A percentile compares a stretch with the other conserved stretches of the same genome.
Conservation (phyloP, 2,888 invertebrate genomes). For the Nymphalis urticae region DNA sequence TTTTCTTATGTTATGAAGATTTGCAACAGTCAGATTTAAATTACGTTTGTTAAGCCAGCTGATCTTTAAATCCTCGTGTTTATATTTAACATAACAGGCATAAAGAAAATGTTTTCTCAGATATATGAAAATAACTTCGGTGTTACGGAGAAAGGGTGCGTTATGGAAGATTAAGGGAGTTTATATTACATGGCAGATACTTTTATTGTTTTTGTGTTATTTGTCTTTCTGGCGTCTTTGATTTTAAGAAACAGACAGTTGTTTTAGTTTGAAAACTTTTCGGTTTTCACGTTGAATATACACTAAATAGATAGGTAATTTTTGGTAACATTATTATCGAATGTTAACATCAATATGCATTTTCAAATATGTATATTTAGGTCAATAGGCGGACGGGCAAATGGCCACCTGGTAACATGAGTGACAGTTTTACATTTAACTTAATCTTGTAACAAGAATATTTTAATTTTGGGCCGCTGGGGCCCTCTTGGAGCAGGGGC, state of each 20-base stretch:
- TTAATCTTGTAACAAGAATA: too few relatives aligned
- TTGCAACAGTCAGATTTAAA: slow-evolving; percentile 18
- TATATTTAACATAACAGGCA: slow-evolving; percentile 11
- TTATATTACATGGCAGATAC: not conserved
- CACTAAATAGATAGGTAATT: too few relatives aligned
- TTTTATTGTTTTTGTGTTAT: not conserved
- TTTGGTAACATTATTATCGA: too few relatives aligned
- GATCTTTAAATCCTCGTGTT: slow-evolving; percentile 24
- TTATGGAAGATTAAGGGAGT: slow-evolving; percentile 3
- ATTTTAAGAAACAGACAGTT: not conserved
- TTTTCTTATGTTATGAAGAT: slow-evolving; percentile 16
- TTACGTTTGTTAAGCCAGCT: slow-evolving; percentile 24
- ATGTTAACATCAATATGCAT: too few relatives aligned
- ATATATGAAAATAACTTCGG: slow-evolving; percentile 16
- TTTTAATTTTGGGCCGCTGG: too few relatives aligned
- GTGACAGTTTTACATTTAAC: too few relatives aligned
- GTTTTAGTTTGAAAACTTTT: too few relatives aligned
- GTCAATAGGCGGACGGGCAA: too few relatives aligned
- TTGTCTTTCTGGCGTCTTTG: not conserved
- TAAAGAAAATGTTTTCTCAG: slow-evolving; percentile 16
- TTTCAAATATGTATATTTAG: too few relatives aligned
- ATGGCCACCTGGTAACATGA: too few relatives aligned
- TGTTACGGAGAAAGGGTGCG: not conserved
- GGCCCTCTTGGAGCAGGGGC: too few relatives aligned
- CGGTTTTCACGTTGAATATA: too few relatives aligned